Base-by-base conservation (phyloP, 2,113 vertebrate genomes). In the Microcebus tavaratra region DNA sequence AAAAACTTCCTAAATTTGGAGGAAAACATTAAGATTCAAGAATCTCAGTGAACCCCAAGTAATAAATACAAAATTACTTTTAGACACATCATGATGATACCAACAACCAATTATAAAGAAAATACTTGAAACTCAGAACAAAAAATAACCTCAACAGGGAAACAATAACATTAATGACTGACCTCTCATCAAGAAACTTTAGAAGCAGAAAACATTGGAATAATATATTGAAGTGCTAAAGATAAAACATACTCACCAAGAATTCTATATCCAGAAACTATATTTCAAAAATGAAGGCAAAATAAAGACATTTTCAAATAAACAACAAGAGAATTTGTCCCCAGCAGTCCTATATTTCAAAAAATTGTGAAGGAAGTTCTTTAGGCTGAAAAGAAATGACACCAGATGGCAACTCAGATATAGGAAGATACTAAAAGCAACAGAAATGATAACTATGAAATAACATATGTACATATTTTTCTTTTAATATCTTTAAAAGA, bases 221-320 rank as follows among this genome's bases (percentile, higher is more conserved):
- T 42, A 76, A 29, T 76, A 21, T n/a, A 67, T 34, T 86, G 36
- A 95, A 88, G 13, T 79, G 8, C 36, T 93, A n/a, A 91, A 31
- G 11, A 36, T n/a, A 70, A 61, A 87, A 82, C 82, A 50, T 36
- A 27, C 42, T 92, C 13, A 50, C 34, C 45, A 55, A 79, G 87
- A 97, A 84, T 93, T 67, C 27, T 88, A 7, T 87, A 72, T 72
- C 18, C 23, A 39, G 5, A 76, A 73, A 36, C 39, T 78, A 18
- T 84, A 42, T 73, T 93, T 65, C 36, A 86, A 31, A 96, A 93
- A 76, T 45, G 39, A 90, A 31, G n/a, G 53, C 36, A 59, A 73
- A 88, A 76, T 68, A 75, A 87, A 92, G 31, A 34, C 4, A 91
- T 73, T 92, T 88, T 94, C 50, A 50, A 45, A 75, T 80, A 73